A percentile compares a stretch with the other conserved stretches of the same genome.
phyloP scores from a whole-genome alignment of 2,113 vertebrate species.

The Nothocercus nigrocapillus region DNA sequence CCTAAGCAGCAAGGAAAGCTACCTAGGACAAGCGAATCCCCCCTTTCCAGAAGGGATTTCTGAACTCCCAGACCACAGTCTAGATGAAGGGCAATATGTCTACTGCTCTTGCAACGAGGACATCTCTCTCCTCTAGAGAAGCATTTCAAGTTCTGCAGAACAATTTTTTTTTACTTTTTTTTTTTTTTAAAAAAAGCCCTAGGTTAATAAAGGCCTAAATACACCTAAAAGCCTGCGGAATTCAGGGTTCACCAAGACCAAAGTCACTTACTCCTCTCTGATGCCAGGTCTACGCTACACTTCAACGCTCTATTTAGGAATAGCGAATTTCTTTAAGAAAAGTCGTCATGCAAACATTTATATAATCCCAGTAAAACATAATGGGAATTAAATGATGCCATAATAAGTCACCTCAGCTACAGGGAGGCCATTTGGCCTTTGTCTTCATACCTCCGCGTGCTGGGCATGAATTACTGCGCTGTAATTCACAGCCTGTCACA shows the following conservation, averaged over 20 bases:
- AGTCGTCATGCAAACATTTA: constrained; percentile 20
- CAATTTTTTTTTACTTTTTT: not conserved
- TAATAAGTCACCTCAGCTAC: constrained; percentile 50
- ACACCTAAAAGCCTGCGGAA: not conserved
- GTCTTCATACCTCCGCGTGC: constrained; percentile 33
- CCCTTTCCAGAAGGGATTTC: not conserved
- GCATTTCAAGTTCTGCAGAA: not conserved
- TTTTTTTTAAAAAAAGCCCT: not conserved
- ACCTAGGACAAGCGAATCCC: not conserved
- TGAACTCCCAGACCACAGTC: not conserved
- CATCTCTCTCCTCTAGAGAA: not conserved
- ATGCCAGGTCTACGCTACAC: not conserved
- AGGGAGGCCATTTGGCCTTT: constrained; percentile 56
- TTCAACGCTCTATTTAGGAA: not conserved
- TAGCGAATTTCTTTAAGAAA: not conserved
- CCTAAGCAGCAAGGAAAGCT: not conserved
- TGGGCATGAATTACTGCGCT: constrained; percentile 42
- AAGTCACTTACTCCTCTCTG: not conserved
- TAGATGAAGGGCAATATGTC: not conserved
- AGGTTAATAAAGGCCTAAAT: not conserved
- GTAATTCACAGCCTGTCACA: constrained; percentile 48
- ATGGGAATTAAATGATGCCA: constrained; percentile 43
- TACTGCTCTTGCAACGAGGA: too few relatives aligned
- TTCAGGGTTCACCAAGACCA: not conserved
- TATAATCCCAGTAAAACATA: constrained; percentile 31